Conservation (phyloP, 2,113 vertebrate species). For the Synchiropus splendidus region DNA sequence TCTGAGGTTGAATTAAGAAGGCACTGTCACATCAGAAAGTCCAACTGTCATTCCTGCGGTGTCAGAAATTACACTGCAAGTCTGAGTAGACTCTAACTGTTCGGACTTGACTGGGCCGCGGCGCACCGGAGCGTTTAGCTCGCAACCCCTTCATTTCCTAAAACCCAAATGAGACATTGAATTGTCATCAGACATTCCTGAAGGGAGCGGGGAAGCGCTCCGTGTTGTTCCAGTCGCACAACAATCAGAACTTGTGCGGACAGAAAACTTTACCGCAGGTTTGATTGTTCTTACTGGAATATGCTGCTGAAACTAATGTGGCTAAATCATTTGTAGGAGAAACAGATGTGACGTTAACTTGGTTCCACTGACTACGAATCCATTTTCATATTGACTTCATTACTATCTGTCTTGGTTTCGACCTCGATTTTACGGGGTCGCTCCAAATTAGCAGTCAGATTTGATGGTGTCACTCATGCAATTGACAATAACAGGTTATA, state of each 20-base stretch:
- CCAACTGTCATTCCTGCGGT: conserved; percentile 63
- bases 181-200: conserved; percentile 52
- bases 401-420: too few relatives aligned
- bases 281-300: conserved; percentile 9
- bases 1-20: too few relatives aligned
- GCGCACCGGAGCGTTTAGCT: conserved; percentile 39
- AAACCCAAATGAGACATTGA: conserved; percentile 56
- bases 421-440: too few relatives aligned
- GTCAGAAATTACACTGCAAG: conserved; percentile 53
- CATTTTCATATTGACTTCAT: too few relatives aligned
- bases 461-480: too few relatives aligned
- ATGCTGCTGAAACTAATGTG: too few relatives aligned
- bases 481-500: too few relatives aligned
- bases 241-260: conserved; percentile 4
- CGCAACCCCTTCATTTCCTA: conserved; percentile 56
- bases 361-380: too few relatives aligned
- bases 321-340: too few relatives aligned
- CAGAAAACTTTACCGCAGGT: conserved; percentile 3
- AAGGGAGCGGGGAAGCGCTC: conserved; percentile 35
- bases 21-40: conserved; percentile 21
- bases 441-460: too few relatives aligned
- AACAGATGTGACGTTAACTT: too few relatives aligned
- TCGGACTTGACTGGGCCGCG: conserved; percentile 46
- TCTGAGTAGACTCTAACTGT: conserved; percentile 34
- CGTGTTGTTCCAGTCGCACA: conserved; percentile 16